Conservation (phyloP, 2,888 invertebrate species). For the Dioctria linearis region DNA sequence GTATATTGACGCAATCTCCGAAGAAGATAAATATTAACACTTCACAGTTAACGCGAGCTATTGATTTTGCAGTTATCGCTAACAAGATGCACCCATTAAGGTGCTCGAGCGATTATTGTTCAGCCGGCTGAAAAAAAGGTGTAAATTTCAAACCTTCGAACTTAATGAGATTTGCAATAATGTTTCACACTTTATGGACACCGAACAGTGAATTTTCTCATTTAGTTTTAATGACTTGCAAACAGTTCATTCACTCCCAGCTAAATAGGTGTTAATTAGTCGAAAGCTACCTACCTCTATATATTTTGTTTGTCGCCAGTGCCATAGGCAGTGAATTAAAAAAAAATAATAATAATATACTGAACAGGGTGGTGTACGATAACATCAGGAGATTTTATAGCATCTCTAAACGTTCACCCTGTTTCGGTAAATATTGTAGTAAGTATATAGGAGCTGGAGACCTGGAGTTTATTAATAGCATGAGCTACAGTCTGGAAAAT, state of each 20-base stretch:
- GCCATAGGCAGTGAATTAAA: constrained; percentile 17
- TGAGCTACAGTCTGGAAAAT: constrained; percentile 9
- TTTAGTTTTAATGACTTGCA: constrained; percentile 49
- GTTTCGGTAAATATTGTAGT: background rate
- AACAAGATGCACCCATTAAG: constrained; percentile 48
- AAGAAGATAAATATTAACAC: constrained; percentile 22
- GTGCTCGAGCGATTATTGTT: constrained; percentile 22
- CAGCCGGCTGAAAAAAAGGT: constrained; percentile 39
- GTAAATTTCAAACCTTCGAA: constrained; percentile 32
- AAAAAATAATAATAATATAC: background rate
- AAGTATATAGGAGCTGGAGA: too few relatives aligned
- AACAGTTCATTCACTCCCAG: constrained; percentile 38
- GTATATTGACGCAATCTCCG: too few relatives aligned
- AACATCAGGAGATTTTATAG: background rate
- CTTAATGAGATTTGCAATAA: constrained; percentile 42
- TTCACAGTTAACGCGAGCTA: constrained; percentile 22
- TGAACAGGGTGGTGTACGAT: background rate
- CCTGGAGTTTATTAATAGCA: background rate
- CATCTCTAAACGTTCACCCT: constrained; percentile 24
- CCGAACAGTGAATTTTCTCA: constrained; percentile 32
- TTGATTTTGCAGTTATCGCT: constrained; percentile 45
- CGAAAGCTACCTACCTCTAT: constrained; percentile 12
- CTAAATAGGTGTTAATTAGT: constrained; percentile 47
- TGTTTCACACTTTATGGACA: constrained; percentile 44
- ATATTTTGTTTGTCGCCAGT: constrained; percentile 18